Base-by-base conservation (phyloP, 2,888 invertebrate genomes). In the Synanthedon tipuliformis region DNA sequence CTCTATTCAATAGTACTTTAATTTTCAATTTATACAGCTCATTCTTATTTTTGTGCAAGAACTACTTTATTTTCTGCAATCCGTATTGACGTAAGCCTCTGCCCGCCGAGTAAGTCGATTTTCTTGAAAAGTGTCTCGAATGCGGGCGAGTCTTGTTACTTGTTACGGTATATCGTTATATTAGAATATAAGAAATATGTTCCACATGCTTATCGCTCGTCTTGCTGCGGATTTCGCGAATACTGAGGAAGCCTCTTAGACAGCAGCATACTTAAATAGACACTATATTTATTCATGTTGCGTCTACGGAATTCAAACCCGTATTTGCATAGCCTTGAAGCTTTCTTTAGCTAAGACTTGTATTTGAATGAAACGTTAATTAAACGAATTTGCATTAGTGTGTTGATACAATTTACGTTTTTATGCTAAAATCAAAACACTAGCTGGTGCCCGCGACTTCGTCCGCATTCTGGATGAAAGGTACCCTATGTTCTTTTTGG, bases 71-170 rank as follows among this genome's bases (percentile, higher is more conserved):
- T 66, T 63, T 55, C 62, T 55, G 56, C 54, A 55, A 65, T 55
- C 58, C 54, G 62, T 65, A 64, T 69, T 57, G 61, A 56, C 60
- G 58, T 62, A 62, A 64, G 61, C 60, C 55, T 12, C 27, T 53
- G 52, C 49, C 57, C 54, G 50, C 58, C 58, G 56, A 53, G 53
- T 62, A 66, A 67, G 61, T 62, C 65, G 60, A 70, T 68, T 69
- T 71, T 68, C 64, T 61, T 59, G 58, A 55, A 52, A 56, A 53
- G 55, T 57, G 55, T 56, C 52, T 57, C 53, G 54, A 52, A 52
- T 65, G 45, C 45, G 45, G 45, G 4, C 45, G 45, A 5, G 45
- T n/a, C 45, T 13, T 45, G 45, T 45, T 45, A 45, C 45, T 13
- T 45, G 45, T 45, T 45, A 45, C 13, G 13, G 15, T 45, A 45